Evolutionary conservation across 2,113 vertebrate species (phyloP), one percentile per base, ranked within the genome.

Genomic region (Carettochelys insculpta): DNA sequence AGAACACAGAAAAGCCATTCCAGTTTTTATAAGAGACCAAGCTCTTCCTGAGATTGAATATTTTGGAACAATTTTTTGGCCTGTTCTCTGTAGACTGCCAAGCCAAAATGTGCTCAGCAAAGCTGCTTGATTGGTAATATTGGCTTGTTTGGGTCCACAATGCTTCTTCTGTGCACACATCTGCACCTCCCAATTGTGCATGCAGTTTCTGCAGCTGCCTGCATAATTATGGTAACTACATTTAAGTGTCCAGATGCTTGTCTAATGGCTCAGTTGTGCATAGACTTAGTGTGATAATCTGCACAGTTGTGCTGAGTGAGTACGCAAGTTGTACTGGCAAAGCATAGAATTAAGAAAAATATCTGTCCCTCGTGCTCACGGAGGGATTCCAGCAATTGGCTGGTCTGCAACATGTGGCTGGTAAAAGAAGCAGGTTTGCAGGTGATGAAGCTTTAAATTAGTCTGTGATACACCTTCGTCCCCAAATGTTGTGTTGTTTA

Each of bases 31-130:
- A 78, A 82, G 61, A 56, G 20, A 76, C 90, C 78, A 3, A 29
- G 82, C 41, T 82, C 73, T 94, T 75, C 71, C 91, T 94, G 89
- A 73, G 73, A 88, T 4, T 12, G 82, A 79, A 92, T n/a, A 82
- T 88, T 91, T 92, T 83, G 65, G 92, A 85, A 83, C 79, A 48
- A 77, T 95, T 96, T 95, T 92, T 96, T 94, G 90, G 83, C 52
- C 83, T 92, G 19, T 24, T 79, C 75, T 92, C 54, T 41, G 34
- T 19, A 50, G 89, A 90, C 38, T 83, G 80, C 77, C 78, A 88
- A 95, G 91, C 65, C 93, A 94, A 92, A 93, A 92, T 73, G 77
- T 78, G 80, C 61, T 92, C 58, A 56, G 0, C 2, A 85, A 27
- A 61, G 52, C 31, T 25, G 65, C 54, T 65, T 58, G 80, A 84